Evolutionary conservation across 2,888 invertebrate species (phyloP).

Genomic region (Drosophila crucigera): DNA sequence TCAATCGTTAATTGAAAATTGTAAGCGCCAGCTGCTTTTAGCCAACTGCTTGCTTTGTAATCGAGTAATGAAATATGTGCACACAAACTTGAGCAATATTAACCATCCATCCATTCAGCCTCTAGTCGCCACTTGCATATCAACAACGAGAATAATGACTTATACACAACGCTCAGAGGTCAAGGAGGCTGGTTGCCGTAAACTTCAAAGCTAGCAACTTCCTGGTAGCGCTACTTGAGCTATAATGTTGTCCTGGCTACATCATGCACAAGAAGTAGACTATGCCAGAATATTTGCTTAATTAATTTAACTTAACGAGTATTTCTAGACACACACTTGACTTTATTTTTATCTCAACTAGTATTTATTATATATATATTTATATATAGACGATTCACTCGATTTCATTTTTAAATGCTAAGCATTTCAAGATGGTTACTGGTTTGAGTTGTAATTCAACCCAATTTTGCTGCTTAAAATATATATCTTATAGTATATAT

Average conservation of each 20-base stretch:
- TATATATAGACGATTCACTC: neutral
- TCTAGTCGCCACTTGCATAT: slow-evolving; percentile 32
- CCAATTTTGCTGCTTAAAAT: neutral
- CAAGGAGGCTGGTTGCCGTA: slow-evolving; percentile 21
- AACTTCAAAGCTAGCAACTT: slow-evolving; percentile 13
- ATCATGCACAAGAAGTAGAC: neutral
- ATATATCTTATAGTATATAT: too few relatives aligned
- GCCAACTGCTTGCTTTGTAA: slow-evolving; percentile 69
- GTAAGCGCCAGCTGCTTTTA: slow-evolving; percentile 45
- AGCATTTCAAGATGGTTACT: neutral
- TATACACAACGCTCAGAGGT: slow-evolving; percentile 44
- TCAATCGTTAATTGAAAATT: slow-evolving; percentile 70
- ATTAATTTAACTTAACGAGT: neutral
- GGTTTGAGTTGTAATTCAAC: neutral
- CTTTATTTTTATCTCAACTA: neutral
- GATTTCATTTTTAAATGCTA: neutral
- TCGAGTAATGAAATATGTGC: slow-evolving; percentile 71
- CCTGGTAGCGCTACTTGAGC: neutral
- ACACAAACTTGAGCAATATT: slow-evolving; percentile 10
- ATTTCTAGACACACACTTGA: neutral
- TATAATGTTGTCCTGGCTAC: slow-evolving; percentile 11
- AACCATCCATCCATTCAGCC: neutral
- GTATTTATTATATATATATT: neutral
- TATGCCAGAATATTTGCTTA: neutral
- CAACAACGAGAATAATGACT: slow-evolving; percentile 53